phyloP scores from a whole-genome alignment of 2,113 vertebrate species.

The Neogobius melanostomus region DNA sequence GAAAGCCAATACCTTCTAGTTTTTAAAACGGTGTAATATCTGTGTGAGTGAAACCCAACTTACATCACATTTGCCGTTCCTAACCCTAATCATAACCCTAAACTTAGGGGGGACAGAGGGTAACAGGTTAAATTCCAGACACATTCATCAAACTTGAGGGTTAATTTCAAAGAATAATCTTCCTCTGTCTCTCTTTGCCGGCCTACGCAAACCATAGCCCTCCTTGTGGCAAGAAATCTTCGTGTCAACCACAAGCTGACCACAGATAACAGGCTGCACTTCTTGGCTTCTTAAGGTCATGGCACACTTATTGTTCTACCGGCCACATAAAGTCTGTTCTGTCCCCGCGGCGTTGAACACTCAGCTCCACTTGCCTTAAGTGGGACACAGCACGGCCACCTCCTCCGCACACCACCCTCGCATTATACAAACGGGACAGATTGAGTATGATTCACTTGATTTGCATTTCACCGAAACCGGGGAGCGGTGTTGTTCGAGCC shows the following conservation, averaged over 20 bases:
- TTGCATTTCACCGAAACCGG: background rate
- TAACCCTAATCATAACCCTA: too few relatives aligned
- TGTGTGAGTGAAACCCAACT: too few relatives aligned
- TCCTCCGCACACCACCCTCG: constrained; percentile 33
- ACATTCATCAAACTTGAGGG: too few relatives aligned
- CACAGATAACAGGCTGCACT: background rate
- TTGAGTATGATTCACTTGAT: constrained; percentile 34
- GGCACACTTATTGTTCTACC: constrained; percentile 24
- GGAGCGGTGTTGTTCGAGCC: constrained; percentile 2
- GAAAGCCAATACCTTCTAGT: too few relatives aligned
- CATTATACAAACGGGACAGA: constrained; percentile 23
- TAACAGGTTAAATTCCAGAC: too few relatives aligned
- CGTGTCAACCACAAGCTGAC: background rate
- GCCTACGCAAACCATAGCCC: too few relatives aligned
- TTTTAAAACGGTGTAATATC: too few relatives aligned
- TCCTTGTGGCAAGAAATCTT: too few relatives aligned
- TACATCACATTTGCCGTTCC: too few relatives aligned
- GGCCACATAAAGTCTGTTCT: constrained; percentile 30
- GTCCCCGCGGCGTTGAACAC: constrained; percentile 36
- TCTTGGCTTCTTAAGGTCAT: constrained; percentile 2
- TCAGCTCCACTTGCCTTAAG: constrained; percentile 22
- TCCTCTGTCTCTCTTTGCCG: too few relatives aligned
- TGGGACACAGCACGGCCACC: constrained; percentile 26
- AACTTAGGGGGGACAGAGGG: too few relatives aligned
- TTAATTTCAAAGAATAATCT: too few relatives aligned